Evolutionary conservation across 2,113 vertebrate genomes (phyloP), one percentile per base, ranked within the genome.

Genomic region (Herpetotheres cachinnans): DNA sequence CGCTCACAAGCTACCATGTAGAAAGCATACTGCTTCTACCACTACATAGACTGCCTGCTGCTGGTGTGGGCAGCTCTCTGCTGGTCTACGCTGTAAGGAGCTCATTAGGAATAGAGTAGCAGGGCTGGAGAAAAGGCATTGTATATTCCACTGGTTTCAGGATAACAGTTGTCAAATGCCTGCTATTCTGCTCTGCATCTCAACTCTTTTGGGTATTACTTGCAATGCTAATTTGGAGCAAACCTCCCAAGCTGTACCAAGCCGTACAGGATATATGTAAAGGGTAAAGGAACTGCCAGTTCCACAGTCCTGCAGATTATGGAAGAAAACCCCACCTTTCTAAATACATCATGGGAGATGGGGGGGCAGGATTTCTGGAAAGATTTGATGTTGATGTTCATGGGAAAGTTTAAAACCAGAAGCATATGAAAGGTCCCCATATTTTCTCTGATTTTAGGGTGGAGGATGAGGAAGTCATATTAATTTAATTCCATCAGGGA

Each of bases 41-140:
- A 1, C 36, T 19, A 16, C 22, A 4, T 7, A 11, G 52, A 16
- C 36, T 40, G n/a, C 42, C 47, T 22, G 0, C 16, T 63, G 34
- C 12, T 30, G n/a, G 10, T 52, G 16, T 15, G 36, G 69, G 62
- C 30, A 38, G 30, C 49, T 56, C 24, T 8, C 16, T 30, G 16
- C 58, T 50, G 25, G 27, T 40, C 40, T 47, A 4, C 0, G 1
- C 46, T 6, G 2, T 50, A 55, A 82, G 27, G 38, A 72, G n/a
- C 21, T 77, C 12, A 8, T 71, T 32, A 17, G 24, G 22, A 55
- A 30, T 47, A 32, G 8, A 25, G 24, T 47, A 82, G 55, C 25
- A 25, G 34, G 21, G 49, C 44, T 47, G 65, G 54, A 67, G 61
- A 66, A 62, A 49, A 73, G 12, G 44, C 4, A 4, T 18, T 30